A percentile compares a stretch with the other conserved stretches of the same genome.
Evolutionary conservation across 1,140 invertebrate species (phyloP).

Genomic region (Mesaphorura yosii): DNA sequence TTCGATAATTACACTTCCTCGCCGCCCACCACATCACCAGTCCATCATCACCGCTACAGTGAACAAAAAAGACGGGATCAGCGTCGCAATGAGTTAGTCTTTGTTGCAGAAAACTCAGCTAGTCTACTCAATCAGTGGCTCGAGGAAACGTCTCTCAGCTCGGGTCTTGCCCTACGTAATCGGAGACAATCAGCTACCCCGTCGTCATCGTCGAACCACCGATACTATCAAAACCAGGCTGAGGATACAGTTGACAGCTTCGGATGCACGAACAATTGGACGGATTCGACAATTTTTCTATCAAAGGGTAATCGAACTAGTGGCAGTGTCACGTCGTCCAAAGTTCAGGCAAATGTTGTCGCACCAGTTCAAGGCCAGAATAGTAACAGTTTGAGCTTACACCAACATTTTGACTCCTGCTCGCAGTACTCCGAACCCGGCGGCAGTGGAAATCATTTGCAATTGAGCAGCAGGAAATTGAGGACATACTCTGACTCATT

Average conservation of each 20-base stretch:
- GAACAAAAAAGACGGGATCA: not conserved
- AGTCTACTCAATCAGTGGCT: slow-evolving; percentile 22
- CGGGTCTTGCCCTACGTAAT: too few relatives aligned
- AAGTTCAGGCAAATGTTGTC: not conserved
- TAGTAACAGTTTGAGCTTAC: too few relatives aligned
- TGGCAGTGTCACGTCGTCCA: not conserved
- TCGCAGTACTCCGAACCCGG: too few relatives aligned
- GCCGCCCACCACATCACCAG: not conserved
- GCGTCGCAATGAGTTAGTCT: not conserved
- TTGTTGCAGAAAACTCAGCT: slow-evolving; percentile 4
- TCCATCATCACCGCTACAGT: slow-evolving; percentile 2
- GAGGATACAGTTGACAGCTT: too few relatives aligned
- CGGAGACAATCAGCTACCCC: too few relatives aligned
- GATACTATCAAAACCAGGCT: too few relatives aligned
- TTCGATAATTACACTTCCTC: slow-evolving; percentile 18
- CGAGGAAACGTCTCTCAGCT: slow-evolving; percentile 19
- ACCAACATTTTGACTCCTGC: too few relatives aligned
- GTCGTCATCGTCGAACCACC: too few relatives aligned
- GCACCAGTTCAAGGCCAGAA: not conserved
- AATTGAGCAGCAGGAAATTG: too few relatives aligned
- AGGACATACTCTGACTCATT: slow-evolving; percentile 29
- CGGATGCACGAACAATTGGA: too few relatives aligned
- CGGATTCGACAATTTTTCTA: too few relatives aligned
- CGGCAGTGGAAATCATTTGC: too few relatives aligned
- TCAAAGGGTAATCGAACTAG: not conserved